A percentile compares a stretch with the other conserved stretches of the same genome.
Evolutionary conservation across 2,797 vertebrate genomes (phyloP).

Genomic region (Artibeus lituratus): DNA sequence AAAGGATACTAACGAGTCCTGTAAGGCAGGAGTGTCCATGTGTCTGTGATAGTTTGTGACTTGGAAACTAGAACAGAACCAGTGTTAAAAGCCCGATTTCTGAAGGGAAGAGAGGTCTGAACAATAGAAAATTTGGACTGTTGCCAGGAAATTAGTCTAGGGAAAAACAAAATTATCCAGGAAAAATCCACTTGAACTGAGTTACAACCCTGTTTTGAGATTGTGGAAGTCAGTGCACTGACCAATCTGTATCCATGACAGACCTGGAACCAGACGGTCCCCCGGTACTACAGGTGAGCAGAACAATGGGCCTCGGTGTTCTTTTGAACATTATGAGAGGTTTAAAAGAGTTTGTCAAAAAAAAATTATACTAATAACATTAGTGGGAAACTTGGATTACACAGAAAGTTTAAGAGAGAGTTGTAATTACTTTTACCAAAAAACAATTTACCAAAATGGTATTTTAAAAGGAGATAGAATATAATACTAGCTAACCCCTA

Average conservation of each 20-base stretch:
- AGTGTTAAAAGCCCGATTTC: not conserved
- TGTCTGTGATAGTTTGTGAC: not conserved
- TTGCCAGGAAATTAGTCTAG: not conserved
- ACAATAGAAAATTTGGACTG: not conserved
- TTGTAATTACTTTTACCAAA: not conserved
- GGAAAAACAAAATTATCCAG: not conserved
- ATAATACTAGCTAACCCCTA: not conserved
- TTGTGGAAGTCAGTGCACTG: not conserved
- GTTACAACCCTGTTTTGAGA: not conserved
- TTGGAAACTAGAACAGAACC: not conserved
- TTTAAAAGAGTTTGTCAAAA: not conserved
- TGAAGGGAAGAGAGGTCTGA: not conserved
- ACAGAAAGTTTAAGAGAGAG: not conserved
- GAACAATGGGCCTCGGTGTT: not conserved
- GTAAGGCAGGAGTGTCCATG: not conserved
- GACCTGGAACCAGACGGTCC: not conserved
- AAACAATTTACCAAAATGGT: not conserved
- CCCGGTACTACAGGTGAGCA: not conserved
- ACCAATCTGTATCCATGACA: not conserved
- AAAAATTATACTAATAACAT: not conserved
- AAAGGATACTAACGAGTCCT: no score
- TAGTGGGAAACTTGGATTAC: not conserved
- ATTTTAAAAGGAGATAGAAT: conserved; percentile 23
- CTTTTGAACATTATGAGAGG: not conserved
- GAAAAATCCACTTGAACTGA: not conserved